Evolutionary conservation across 1,140 invertebrate genomes (phyloP), one percentile per base, ranked within the genome.

Genomic region (Drosophila neocordata): DNA sequence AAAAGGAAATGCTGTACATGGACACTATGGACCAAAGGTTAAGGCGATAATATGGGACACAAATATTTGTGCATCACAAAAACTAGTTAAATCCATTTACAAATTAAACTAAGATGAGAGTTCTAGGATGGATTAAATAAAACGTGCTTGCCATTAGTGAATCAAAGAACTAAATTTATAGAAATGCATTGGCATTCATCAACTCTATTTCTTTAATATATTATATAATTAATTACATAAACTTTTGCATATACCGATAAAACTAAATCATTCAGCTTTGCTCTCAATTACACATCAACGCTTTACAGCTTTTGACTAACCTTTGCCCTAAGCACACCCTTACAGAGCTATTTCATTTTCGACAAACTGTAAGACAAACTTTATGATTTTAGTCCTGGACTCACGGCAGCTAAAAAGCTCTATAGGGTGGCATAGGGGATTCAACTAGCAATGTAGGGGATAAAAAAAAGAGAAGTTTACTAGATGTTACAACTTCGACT

Each of bases 221-320:
- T 48, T 20, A 48, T 11, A 12, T 9, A 18, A 48, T 48, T 18
- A 48, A 48, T 48, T 48, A 8, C 11, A 12, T 9, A 15, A 48
- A 48, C 27, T 31, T 31, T 57, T 38, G 1, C 38, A 7, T 15
- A 12, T 20, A 38, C 37, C 31, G 18, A 74, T 73, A 63, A 75
- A 75, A 58, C 65, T 34, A 7, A 37, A 34, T 35, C 24, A 41
- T 58, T 35, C 34, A 69, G 61, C 35, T 41, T 13, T 60, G 58
- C 27, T 51, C 72, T 76, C 73, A 76, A 76, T 64, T 76, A 69
- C 73, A 76, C 73, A 76, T 76, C 73, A 76, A 76, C 73, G 73
- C 73, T 38, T 59, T 75, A 2, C 27, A 53, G 65, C 41, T 56
- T 76, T 60, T 76, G 65, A 68, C 73, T 66, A 69, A 44, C 37